Conservation (phyloP, 2,888 invertebrate genomes). For the Hirtodrosophila histrioides region DNA sequence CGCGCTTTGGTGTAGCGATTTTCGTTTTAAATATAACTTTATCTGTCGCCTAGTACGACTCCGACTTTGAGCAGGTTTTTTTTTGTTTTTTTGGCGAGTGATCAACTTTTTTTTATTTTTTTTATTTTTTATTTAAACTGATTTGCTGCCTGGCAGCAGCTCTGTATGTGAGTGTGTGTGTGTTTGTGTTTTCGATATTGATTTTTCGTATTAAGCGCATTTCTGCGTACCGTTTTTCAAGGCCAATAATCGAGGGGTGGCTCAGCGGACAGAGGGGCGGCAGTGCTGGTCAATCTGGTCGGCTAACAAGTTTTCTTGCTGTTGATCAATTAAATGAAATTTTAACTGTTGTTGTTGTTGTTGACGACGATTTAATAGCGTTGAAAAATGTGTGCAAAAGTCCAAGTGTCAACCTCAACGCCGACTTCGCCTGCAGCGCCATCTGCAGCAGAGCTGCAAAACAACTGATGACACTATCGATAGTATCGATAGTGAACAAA, state of each 20-base stretch:
- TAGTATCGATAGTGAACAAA: too few relatives aligned
- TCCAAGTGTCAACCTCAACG: slow-evolving; percentile 62
- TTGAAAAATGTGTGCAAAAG: slow-evolving; percentile 58
- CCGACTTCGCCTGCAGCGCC: slow-evolving; percentile 6
- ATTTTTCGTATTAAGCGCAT: slow-evolving; percentile 80
- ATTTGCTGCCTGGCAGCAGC: slow-evolving; percentile 34
- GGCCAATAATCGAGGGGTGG: slow-evolving; percentile 59
- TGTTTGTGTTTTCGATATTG: slow-evolving; percentile 67
- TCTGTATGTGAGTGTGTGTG: slow-evolving; percentile 20
- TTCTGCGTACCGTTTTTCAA: slow-evolving; percentile 77
- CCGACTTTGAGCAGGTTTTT: slow-evolving; percentile 59
- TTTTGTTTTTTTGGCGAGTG: slow-evolving; percentile 23
- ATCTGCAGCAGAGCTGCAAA: neutral
- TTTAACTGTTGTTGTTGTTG: slow-evolving; percentile 37
- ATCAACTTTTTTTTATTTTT: slow-evolving; percentile 48
- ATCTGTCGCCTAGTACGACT: slow-evolving; percentile 56
- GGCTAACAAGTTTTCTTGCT: slow-evolving; percentile 64
- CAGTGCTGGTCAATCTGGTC: slow-evolving; percentile 58
- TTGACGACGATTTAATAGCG: slow-evolving; percentile 41
- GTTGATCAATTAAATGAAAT: slow-evolving; percentile 70
- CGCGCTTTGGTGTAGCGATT: slow-evolving; percentile 52
- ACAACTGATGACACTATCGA: neutral
- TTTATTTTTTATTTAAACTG: slow-evolving; percentile 24
- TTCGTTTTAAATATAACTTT: slow-evolving; percentile 45
- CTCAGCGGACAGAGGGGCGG: slow-evolving; percentile 6